Evolutionary conservation across 2,113 vertebrate genomes (phyloP).

Genomic region (Malurus cyaneus): DNA sequence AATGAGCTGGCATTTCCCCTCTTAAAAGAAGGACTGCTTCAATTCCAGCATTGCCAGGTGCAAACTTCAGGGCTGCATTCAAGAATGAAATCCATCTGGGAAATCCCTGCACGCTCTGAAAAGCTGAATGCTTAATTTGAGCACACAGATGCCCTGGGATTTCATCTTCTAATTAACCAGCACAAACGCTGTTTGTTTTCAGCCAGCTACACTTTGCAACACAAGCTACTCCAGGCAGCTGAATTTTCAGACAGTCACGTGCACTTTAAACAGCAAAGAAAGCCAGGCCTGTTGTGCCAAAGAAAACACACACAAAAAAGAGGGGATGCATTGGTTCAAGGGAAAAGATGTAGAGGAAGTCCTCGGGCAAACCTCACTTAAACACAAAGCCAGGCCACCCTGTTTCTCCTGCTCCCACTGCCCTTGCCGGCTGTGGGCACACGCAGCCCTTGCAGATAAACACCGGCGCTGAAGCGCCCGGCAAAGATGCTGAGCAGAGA

Average conservation of each 20-base stretch:
- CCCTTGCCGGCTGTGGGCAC: accelerated
- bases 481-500: background rate
- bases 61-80: background rate
- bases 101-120: background rate
- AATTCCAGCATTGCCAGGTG: constrained; percentile 50
- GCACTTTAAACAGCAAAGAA: background rate
- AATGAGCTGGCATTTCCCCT: background rate
- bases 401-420: background rate
- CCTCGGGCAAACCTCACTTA: background rate
- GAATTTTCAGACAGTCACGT: constrained; percentile 5
- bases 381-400: background rate
- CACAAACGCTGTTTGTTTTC: constrained; percentile 42
- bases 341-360: background rate
- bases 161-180: constrained; percentile 39
- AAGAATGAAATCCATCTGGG: constrained; percentile 45
- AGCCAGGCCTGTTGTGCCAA: background rate
- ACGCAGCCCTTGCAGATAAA: background rate
- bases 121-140: constrained; percentile 5
- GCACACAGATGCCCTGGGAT: background rate
- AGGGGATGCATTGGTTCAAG: background rate
- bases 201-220: background rate
- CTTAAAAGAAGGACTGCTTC: background rate
- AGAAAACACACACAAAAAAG: background rate
- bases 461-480: accelerated
- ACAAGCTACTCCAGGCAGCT: background rate